A percentile compares a stretch with the other conserved stretches of the same genome.
phyloP scores from a whole-genome alignment of 1,140 invertebrate species.

The Lamellibrachia luymesi region DNA sequence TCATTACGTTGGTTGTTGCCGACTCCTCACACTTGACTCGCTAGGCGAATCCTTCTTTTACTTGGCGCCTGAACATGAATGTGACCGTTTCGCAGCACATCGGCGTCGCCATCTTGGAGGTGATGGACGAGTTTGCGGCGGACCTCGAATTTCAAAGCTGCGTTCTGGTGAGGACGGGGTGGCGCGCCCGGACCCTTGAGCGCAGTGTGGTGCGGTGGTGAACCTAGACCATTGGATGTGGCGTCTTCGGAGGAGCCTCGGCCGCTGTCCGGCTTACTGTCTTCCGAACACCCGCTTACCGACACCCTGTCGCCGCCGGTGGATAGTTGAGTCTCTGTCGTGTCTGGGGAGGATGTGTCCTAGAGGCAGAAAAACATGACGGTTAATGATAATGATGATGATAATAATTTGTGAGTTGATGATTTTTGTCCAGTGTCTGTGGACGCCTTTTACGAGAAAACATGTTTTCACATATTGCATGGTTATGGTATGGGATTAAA shows the following conservation, averaged over 20 bases:
- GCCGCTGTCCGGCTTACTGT: not conserved
- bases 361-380: not conserved
- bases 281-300: not conserved
- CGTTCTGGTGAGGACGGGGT: not conserved
- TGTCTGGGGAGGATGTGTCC: too few species aligned
- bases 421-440: too few species aligned
- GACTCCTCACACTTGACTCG: not conserved
- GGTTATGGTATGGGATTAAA: too few species aligned
- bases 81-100: not conserved
- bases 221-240: not conserved
- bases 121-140: not conserved
- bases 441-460: too few species aligned
- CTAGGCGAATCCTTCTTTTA: not conserved
- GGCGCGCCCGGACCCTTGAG: not conserved
- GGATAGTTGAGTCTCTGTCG: not conserved
- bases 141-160: not conserved
- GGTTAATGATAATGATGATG: not conserved
- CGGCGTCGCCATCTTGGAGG: not conserved
- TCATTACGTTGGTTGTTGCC: not conserved
- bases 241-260: not conserved
- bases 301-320: not conserved
- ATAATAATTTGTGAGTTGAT: too few species aligned
- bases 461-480: too few species aligned
- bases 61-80: not conserved
- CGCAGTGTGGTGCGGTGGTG: not conserved